These are phyloP conservation scores for Drosophila kohkoa DNA, from an alignment of 1,140 invertebrate genomes.

Conservation along the genomic window DNA sequence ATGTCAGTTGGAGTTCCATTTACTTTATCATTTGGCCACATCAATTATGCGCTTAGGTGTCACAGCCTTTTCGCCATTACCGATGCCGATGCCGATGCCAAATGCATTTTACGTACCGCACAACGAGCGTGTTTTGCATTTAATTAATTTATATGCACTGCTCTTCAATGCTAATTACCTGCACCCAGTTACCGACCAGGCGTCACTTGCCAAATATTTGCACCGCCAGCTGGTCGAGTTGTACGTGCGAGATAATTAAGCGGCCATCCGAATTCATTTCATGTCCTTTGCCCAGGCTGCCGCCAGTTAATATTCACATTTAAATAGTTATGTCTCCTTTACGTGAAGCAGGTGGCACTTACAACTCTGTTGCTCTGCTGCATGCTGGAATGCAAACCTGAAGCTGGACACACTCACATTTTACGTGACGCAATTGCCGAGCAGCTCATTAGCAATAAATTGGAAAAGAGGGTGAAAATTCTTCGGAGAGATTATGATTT, in stretches of 20 bases:
- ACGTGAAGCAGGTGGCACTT: constrained; percentile 22
- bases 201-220: constrained; percentile 69
- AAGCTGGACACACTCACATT: constrained; percentile 14
- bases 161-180: constrained; percentile 34
- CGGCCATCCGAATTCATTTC: constrained; percentile 61
- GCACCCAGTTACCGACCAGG: constrained; percentile 8
- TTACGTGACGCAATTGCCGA: constrained; percentile 40
- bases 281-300: constrained; percentile 28
- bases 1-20: constrained; percentile 48
- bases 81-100: neutral
- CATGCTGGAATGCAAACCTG: constrained; percentile 23
- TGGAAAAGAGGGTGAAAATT: constrained; percentile 3
- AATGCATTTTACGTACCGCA: constrained; percentile 42
- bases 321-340: constrained; percentile 34
- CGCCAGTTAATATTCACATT: constrained; percentile 40
- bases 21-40: constrained; percentile 62
- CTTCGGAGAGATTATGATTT: neutral
- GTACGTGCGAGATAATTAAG: constrained; percentile 71
- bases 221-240: constrained; percentile 42
- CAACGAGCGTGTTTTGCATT: constrained; percentile 62
- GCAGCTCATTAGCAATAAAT: constrained; percentile 11
- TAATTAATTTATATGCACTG: constrained; percentile 52
- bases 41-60: constrained; percentile 53
- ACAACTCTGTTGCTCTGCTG: constrained; percentile 1
- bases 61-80: neutral